Evolutionary conservation across 2,888 invertebrate species (phyloP).

Genomic region (Graphium colonna): DNA sequence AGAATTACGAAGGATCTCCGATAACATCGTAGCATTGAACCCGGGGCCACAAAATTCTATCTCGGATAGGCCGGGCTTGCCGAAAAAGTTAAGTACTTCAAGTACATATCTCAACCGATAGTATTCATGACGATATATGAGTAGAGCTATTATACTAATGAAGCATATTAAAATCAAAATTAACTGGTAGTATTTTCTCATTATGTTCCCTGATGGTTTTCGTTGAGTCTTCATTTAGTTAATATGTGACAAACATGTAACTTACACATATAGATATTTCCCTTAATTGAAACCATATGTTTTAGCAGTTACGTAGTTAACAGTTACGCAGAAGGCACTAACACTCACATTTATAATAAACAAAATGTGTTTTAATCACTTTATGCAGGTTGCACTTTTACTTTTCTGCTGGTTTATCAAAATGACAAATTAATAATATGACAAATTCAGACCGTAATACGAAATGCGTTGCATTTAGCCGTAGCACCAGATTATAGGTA

Average conservation of each 20-base stretch:
- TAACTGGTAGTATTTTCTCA: conserved; percentile 93
- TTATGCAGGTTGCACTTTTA: no score
- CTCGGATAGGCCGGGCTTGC: conserved; percentile 81
- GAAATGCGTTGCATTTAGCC: no score
- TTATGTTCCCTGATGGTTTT: conserved; percentile 64
- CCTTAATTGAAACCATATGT: conserved; percentile 4
- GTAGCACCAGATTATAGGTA: no score
- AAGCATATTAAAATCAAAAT: conserved; percentile 85
- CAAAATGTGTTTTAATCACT: no score
- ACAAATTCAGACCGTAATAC: no score
- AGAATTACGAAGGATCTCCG: conserved; percentile 70
- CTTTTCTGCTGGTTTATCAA: conserved; percentile 7
- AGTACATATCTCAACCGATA: conserved; percentile 90
- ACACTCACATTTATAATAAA: no score
- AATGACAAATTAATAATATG: no score
- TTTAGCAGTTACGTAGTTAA: background rate
- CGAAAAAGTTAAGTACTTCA: conserved; percentile 92
- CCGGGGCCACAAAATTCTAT: conserved; percentile 76
- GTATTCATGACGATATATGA: conserved; percentile 93
- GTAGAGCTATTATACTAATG: conserved; percentile 85
- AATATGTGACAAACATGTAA: conserved; percentile 13
- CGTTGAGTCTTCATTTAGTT: conserved; percentile 66
- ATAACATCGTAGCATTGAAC: conserved; percentile 73
- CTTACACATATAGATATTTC: background rate
- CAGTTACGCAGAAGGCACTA: no score